Evolutionary conservation across 2,888 invertebrate genomes (phyloP).

Genomic region (Leptopilina syphax): DNA sequence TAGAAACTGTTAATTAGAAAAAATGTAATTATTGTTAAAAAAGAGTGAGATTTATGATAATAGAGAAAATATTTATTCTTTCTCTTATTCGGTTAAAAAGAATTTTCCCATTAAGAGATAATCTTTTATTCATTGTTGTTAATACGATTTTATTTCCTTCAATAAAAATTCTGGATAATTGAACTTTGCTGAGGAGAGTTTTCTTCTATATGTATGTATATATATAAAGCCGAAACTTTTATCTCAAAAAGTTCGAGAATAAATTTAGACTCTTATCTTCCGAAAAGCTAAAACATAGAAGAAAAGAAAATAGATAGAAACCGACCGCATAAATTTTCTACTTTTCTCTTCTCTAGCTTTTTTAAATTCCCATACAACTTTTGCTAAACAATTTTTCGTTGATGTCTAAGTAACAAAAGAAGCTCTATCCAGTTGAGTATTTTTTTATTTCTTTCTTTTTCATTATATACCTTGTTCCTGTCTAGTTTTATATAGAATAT

Average conservation of each 20-base stretch:
- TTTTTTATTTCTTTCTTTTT: background rate
- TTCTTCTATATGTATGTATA: background rate
- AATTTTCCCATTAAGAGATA: background rate
- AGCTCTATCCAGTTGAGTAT: too few species aligned
- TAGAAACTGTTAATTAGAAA: too few species aligned
- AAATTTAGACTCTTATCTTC: constrained; percentile 17
- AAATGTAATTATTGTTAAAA: too few species aligned
- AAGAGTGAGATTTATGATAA: too few species aligned
- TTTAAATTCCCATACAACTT: constrained; percentile 28
- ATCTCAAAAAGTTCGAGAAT: constrained; percentile 1
- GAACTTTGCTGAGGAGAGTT: background rate
- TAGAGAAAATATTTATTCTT: too few species aligned
- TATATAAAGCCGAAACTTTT: constrained; percentile 1
- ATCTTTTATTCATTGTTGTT: constrained; percentile 2
- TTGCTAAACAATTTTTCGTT: background rate
- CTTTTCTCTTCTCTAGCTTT: constrained; percentile 1
- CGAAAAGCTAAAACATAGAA: constrained; percentile 15
- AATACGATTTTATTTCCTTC: background rate
- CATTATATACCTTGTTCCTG: background rate
- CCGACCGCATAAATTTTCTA: constrained; percentile 11
- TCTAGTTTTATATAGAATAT: background rate
- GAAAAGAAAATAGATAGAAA: constrained; percentile 18
- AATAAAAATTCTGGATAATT: constrained; percentile 7
- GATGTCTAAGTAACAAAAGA: background rate
- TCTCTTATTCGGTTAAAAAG: too few species aligned